Base-by-base conservation (phyloP, 2,888 invertebrate species). In the Lycophotia porphyrea region DNA sequence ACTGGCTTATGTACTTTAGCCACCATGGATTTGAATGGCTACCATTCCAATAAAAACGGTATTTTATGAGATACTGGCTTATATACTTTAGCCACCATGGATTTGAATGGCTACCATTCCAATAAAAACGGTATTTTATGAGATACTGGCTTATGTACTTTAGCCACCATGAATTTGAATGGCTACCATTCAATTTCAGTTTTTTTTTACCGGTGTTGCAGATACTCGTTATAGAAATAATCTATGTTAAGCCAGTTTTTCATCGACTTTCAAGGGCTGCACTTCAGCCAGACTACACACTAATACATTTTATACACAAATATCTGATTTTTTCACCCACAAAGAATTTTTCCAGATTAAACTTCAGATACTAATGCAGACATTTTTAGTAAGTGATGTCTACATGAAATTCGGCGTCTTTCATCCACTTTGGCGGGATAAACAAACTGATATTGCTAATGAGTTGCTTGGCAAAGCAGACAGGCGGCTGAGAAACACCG, bases 391-490 rank as follows among this genome's bases (percentile, higher is more conserved):
- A 66, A 74, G 75, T 75, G 65, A 60, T 80, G 47, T 73, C 63
- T 78, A 55, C 69, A 42, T 69, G 34, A 55, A 47, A n/a, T 44
- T 60, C 75, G 75, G 75, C 24, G 39, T 5, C 79, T 75, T 80
- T 80, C 65, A 80, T 74, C 69, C 65, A 75, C 75, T 80, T 80
- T 75, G 80, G 80, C 34, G 47, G 69, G 80, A 80, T 80, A 75
- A 65, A 52, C 27, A 61, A 69, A 75, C 69, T 66, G 81, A 80
- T 80, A 80, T 80, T 75, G 80, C 81, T 75, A 80, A 80, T 70
- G 79, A 75, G 80, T 75, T 66, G 34, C 69, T 80, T 69, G 75
- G 79, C 61, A 75, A 61, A 34, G 69, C 39, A 66, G 39, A 66
- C 65, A 66, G 27, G 44, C 58, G 44, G 39, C 3, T 65, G 44